phyloP scores from a whole-genome alignment of 2,113 vertebrate species.

The Oncorhynchus gorbuscha region DNA sequence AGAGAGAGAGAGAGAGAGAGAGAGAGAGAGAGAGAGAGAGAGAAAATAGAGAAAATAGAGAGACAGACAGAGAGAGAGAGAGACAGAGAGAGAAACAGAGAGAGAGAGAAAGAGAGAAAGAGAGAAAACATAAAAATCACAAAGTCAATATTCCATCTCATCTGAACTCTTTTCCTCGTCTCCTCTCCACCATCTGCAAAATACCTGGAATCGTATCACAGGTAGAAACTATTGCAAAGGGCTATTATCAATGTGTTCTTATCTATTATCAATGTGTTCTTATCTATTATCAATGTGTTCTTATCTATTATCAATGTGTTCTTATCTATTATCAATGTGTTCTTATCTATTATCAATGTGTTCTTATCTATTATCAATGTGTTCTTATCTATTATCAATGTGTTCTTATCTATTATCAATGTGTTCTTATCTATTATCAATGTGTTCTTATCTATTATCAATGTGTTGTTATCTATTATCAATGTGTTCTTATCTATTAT shows the following conservation, averaged over 20 bases:
- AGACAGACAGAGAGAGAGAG: too few species aligned
- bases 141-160: too few species aligned
- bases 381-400: background rate
- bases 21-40: too few species aligned
- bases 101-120: rapidly evolving
- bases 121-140: too few species aligned
- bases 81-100: too few species aligned
- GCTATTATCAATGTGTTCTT: background rate
- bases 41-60: too few species aligned
- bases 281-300: background rate
- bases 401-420: background rate
- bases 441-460: background rate
- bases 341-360: background rate
- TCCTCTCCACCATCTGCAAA: background rate
- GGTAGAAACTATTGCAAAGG: background rate
- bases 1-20: too few species aligned
- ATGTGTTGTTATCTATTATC: background rate
- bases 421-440: background rate
- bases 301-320: background rate
- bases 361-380: background rate
- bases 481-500: background rate
- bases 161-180: too few species aligned
- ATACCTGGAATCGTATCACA: background rate
- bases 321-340: background rate
- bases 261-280: background rate